Evolutionary conservation across 2,797 vertebrate genomes (phyloP).

Genomic region (Psittacula derbiana): DNA sequence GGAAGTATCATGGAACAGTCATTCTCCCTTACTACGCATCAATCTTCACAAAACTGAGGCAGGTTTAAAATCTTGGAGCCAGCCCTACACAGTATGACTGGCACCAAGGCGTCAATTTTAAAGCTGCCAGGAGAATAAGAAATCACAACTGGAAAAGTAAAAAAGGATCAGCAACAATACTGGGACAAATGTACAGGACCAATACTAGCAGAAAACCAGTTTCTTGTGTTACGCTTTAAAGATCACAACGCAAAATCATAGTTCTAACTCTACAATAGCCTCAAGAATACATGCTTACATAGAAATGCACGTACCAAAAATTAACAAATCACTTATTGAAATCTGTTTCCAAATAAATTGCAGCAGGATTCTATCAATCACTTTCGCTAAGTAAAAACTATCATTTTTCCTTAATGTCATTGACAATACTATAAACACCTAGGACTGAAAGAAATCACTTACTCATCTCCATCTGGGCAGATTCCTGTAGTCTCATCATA

Average conservation of each 20-base stretch:
- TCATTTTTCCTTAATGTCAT: background rate
- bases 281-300: background rate
- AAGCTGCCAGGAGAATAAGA: background rate
- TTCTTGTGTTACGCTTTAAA: background rate
- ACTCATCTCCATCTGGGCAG: conserved; percentile 94
- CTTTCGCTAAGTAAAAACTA: background rate
- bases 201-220: background rate
- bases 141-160: background rate
- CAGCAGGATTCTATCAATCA: background rate
- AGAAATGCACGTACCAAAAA: background rate
- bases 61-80: background rate
- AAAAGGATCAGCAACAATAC: background rate
- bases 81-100: background rate
- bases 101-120: background rate
- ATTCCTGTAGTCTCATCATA: conserved; percentile 94
- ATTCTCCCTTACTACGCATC: background rate
- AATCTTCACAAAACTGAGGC: background rate
- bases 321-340: background rate
- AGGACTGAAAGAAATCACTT: conserved; percentile 69
- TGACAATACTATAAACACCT: background rate
- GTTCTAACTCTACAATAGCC: background rate
- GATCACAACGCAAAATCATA: background rate
- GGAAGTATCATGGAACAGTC: background rate
- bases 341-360: background rate
- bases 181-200: background rate